Percentiles rank a stretch among this genome's conserved stretches.
Conservation (phyloP, 2,888 invertebrate species). For the Cantharis flavilabris region DNA sequence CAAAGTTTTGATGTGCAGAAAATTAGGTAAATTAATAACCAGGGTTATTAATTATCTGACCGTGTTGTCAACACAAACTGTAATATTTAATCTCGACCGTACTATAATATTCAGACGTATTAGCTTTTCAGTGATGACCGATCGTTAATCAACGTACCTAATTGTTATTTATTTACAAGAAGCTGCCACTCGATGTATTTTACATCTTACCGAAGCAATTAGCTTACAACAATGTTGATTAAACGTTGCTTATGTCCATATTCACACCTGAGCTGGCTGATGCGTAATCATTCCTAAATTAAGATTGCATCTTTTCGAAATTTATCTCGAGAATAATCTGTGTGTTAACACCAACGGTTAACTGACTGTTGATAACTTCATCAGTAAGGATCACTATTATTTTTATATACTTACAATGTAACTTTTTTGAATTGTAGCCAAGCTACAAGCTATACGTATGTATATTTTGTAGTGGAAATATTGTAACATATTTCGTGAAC, state of each 20-base stretch:
- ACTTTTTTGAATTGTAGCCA: not conserved
- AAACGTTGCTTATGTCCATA: not conserved
- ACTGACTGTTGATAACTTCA: not conserved
- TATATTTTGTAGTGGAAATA: not conserved
- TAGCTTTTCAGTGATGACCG: constrained; percentile 16
- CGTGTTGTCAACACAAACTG: constrained; percentile 10
- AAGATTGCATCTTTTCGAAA: not conserved
- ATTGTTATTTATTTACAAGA: constrained; percentile 18
- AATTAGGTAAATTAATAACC: constrained; percentile 12
- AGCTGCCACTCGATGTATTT: constrained; percentile 9
- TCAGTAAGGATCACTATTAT: not conserved
- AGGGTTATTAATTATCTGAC: constrained; percentile 17
- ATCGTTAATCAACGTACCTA: constrained; percentile 20
- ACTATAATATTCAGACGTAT: constrained; percentile 11
- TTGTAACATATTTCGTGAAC: not conserved
- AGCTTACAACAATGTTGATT: not conserved
- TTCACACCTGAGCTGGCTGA: not conserved
- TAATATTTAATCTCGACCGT: constrained; percentile 11
- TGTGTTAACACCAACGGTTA: not conserved
- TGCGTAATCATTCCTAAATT: not conserved
- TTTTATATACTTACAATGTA: not conserved
- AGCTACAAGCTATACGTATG: not conserved
- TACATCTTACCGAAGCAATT: constrained; percentile 5
- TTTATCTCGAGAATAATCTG: not conserved
- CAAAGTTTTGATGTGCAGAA: constrained; percentile 2